Evolutionary conservation across 2,888 invertebrate genomes (phyloP).

Genomic region (Epirrita christyi): DNA sequence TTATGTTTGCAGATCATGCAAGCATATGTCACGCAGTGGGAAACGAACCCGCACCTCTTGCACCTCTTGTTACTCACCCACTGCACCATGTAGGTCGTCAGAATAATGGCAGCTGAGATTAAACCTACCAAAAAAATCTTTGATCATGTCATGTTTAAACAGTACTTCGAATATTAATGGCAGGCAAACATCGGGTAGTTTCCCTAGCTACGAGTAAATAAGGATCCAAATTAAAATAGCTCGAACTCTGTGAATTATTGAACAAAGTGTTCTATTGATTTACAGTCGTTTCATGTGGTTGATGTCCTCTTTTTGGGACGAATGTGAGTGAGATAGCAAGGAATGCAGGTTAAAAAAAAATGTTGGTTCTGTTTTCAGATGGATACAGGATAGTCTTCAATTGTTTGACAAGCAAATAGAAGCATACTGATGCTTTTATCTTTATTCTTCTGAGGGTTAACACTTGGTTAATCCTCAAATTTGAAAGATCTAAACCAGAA

Average conservation of each 20-base stretch:
- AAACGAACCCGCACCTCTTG: too few relatives aligned
- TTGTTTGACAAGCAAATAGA: slow-evolving; percentile 12
- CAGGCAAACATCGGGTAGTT: neutral
- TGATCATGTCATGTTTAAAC: too few relatives aligned
- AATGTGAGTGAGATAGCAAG: slow-evolving; percentile 21
- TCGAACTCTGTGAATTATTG: slow-evolving; percentile 41
- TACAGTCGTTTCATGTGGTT: slow-evolving; percentile 30
- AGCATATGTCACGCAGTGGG: too few relatives aligned
- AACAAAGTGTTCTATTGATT: slow-evolving; percentile 39
- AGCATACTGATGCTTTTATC: too few relatives aligned
- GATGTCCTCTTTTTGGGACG: slow-evolving; percentile 15
- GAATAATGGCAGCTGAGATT: too few relatives aligned
- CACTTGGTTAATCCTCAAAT: neutral
- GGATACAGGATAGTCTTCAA: slow-evolving; percentile 8
- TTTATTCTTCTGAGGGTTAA: too few relatives aligned
- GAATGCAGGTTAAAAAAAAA: slow-evolving; percentile 4
- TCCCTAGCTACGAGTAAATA: slow-evolving; percentile 4
- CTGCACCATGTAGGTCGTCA: too few relatives aligned
- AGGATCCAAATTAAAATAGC: slow-evolving; percentile 36
- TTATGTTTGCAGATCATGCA: too few relatives aligned
- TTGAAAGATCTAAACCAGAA: neutral
- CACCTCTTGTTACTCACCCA: too few relatives aligned
- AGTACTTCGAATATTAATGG: slow-evolving; percentile 45
- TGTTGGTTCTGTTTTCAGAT: slow-evolving; percentile 10
- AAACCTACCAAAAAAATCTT: too few relatives aligned